Evolutionary conservation across 2,888 invertebrate species (phyloP).

Genomic region (Heteromurus nitidus): DNA sequence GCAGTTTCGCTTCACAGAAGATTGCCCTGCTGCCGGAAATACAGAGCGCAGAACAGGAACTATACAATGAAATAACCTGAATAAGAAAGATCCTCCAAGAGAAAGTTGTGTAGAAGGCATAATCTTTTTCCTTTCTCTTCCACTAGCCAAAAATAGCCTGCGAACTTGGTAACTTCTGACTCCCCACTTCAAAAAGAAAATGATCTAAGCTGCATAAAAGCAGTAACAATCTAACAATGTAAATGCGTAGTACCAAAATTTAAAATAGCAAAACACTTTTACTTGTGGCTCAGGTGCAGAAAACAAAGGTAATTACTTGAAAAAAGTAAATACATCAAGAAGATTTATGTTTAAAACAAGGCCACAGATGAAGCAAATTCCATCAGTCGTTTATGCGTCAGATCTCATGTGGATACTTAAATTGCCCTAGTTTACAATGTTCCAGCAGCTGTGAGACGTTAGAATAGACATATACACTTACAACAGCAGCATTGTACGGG

Average conservation of each 20-base stretch:
- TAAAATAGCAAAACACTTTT: neutral
- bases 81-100: too few relatives aligned
- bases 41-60: too few relatives aligned
- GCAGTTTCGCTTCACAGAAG: constrained; percentile 17
- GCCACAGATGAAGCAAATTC: constrained; percentile 3
- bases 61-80: too few relatives aligned
- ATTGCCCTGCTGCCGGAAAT: constrained; percentile 39
- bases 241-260: neutral
- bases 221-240: neutral
- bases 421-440: too few relatives aligned
- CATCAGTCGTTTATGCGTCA: neutral
- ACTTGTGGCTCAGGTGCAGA: constrained; percentile 34
- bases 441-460: too few relatives aligned
- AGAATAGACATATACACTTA: too few relatives aligned
- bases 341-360: constrained; percentile 21
- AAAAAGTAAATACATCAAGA: constrained; percentile 31
- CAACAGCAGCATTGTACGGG: too few relatives aligned
- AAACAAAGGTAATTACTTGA: constrained; percentile 22
- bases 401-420: too few relatives aligned
- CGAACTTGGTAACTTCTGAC: constrained; percentile 33
- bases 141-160: too few relatives aligned
- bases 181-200: constrained; percentile 24
- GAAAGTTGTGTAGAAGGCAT: neutral
- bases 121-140: too few relatives aligned
- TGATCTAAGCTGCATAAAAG: constrained; percentile 38